These are phyloP conservation scores for Mormyrus hasselquistii DNA, from an alignment of 2,797 vertebrate genomes.

Conservation along the genomic window DNA sequence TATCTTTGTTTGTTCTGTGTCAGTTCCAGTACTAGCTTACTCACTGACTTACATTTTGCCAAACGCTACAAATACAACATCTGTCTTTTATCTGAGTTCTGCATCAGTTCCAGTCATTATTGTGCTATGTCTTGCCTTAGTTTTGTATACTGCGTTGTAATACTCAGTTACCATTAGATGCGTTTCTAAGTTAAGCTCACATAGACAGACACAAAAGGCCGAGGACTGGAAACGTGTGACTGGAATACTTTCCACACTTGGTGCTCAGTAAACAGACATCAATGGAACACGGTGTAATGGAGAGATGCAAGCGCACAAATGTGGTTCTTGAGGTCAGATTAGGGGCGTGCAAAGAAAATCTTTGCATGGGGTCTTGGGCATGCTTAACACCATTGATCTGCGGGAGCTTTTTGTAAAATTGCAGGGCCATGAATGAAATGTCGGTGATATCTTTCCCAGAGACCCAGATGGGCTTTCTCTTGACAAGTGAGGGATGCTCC, in stretches of 20 bases:
- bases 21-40: not conserved
- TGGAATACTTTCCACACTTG: conserved; percentile 1
- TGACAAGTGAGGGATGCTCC: not conserved
- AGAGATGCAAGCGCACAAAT: conserved; percentile 38
- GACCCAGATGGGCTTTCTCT: conserved; percentile 34
- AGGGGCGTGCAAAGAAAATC: conserved; percentile 38
- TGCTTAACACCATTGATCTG: conserved; percentile 35
- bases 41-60: not conserved
- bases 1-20: not conserved
- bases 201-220: not conserved
- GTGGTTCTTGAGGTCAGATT: conserved; percentile 41
- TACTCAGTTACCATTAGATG: not conserved
- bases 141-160: not conserved
- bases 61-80: not conserved
- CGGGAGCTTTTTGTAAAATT: conserved; percentile 45
- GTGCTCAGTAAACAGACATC: not conserved
- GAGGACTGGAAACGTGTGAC: not conserved
- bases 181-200: not conserved
- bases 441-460: conserved; percentile 43
- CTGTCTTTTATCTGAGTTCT: not conserved
- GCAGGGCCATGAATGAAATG: conserved; percentile 42
- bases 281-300: conserved; percentile 26
- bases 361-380: conserved; percentile 31
- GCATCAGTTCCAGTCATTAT: not conserved
- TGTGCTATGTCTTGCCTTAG: not conserved